Percentiles rank a stretch among this genome's conserved stretches.
Evolutionary conservation across 1,140 invertebrate species (phyloP).

Genomic region (Ladona fulva): DNA sequence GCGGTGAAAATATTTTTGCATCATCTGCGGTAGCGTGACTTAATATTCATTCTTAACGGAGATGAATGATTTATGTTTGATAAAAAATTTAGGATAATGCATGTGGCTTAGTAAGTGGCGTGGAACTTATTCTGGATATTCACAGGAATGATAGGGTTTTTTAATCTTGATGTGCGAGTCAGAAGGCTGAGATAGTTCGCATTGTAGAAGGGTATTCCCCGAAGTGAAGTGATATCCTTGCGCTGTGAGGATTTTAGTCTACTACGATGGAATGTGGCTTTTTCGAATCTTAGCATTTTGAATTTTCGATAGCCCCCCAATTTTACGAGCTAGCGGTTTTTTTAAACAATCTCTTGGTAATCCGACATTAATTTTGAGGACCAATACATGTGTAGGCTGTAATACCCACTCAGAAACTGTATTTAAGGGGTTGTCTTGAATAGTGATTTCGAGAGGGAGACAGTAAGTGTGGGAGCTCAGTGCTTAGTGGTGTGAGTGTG

Average conservation of each 20-base stretch:
- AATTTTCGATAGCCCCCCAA: neutral
- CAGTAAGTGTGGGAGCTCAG: too few relatives aligned
- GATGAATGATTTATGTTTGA: neutral
- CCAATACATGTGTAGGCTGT: neutral
- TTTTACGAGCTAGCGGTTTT: neutral
- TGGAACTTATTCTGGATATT: constrained; percentile 7
- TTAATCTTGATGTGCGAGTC: neutral
- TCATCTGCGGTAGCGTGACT: neutral
- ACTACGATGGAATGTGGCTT: neutral
- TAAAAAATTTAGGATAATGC: neutral
- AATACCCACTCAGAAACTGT: neutral
- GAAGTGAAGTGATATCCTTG: neutral
- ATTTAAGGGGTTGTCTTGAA: neutral
- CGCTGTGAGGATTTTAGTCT: constrained; percentile 8
- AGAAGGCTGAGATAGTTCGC: neutral
- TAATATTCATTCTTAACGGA: neutral
- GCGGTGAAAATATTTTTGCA: constrained; percentile 7
- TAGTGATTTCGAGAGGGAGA: neutral
- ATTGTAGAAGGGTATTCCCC: neutral
- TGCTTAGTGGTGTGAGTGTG: too few relatives aligned
- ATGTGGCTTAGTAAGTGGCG: neutral
- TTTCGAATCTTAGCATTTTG: neutral
- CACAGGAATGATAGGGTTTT: neutral
- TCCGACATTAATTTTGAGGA: neutral
- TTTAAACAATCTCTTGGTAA: neutral